phyloP scores from a whole-genome alignment of 2,888 invertebrate genomes.

The Acholoe squamosa region DNA sequence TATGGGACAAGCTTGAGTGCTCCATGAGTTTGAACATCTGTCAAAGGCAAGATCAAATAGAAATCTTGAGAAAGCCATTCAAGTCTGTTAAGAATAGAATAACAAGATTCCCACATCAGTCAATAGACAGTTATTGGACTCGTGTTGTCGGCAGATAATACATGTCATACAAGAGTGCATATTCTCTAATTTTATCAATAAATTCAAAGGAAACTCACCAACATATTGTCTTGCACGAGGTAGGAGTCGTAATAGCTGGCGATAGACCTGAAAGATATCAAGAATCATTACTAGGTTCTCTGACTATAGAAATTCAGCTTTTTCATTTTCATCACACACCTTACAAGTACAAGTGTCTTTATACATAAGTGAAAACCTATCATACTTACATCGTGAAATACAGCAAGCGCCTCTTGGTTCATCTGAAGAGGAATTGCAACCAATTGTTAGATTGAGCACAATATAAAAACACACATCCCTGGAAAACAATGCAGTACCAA shows the following conservation, averaged over 20 bases:
- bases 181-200: no score
- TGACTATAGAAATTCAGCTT: no score
- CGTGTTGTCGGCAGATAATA: no score
- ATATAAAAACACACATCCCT: no score
- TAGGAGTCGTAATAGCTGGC: constrained; percentile 85
- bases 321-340: no score
- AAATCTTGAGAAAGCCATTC: no score
- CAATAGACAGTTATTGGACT: background rate
- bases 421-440: constrained; percentile 78
- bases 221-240: constrained; percentile 92
- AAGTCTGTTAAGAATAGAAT: no score
- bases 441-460: background rate
- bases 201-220: constrained; percentile 76
- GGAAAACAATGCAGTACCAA: no score
- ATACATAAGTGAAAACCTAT: background rate
- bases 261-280: constrained; percentile 83
- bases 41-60: no score
- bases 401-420: constrained; percentile 85
- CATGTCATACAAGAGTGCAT: no score
- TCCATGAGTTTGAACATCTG: constrained; percentile 87
- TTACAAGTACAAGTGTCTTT: no score
- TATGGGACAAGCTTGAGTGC: constrained; percentile 96
- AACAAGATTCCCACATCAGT: no score
- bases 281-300: background rate
- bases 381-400: constrained; percentile 30